These are phyloP conservation scores for Sepiola atlantica DNA, from an alignment of 2,888 invertebrate genomes.

Conservation along the genomic window DNA sequence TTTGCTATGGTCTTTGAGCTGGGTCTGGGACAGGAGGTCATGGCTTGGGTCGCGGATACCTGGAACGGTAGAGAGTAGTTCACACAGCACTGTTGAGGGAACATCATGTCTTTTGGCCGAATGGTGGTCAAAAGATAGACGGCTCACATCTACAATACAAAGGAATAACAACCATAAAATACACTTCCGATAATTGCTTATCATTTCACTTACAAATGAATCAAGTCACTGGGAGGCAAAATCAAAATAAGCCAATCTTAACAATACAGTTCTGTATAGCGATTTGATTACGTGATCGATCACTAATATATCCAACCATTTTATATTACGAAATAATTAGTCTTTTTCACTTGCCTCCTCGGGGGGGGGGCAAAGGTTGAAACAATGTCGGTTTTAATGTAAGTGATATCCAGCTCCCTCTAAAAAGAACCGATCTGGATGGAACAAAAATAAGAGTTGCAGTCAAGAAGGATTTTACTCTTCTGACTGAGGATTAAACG, in stretches of 20 bases:
- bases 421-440: too few relatives aligned
- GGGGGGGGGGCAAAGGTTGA: too few relatives aligned
- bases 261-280: too few relatives aligned
- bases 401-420: too few relatives aligned
- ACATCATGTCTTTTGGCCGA: conserved; percentile 39
- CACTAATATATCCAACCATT: too few relatives aligned
- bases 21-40: background rate
- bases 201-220: background rate
- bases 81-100: conserved; percentile 44
- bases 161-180: background rate
- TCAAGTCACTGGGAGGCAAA: background rate
- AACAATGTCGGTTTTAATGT: too few relatives aligned
- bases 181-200: background rate
- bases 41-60: conserved; percentile 42
- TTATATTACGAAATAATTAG: too few relatives aligned
- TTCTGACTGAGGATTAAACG: too few relatives aligned
- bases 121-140: conserved; percentile 41
- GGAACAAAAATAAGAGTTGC: too few relatives aligned
- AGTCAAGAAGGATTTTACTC: too few relatives aligned
- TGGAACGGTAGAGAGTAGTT: conserved; percentile 45
- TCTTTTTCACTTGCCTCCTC: too few relatives aligned
- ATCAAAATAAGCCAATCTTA: background rate
- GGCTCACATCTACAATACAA: conserved; percentile 46
- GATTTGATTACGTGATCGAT: too few relatives aligned
- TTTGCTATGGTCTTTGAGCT: conserved; percentile 40